phyloP scores from a whole-genome alignment of 2,888 invertebrate species.

The Pristionchus entomophagus region DNA sequence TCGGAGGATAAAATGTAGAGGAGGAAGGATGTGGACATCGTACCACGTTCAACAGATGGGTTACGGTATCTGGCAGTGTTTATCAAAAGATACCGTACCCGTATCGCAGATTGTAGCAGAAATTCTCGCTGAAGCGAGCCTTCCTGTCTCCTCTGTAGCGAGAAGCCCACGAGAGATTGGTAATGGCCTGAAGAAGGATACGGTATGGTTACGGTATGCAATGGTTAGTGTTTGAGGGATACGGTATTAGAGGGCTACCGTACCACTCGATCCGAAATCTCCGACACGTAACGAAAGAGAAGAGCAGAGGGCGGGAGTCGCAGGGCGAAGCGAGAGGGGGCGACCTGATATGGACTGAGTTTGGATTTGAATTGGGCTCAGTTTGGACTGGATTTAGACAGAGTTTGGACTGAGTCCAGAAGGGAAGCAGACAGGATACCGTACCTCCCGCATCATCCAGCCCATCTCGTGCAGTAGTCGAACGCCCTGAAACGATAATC shows the following conservation, averaged over 20 bases:
- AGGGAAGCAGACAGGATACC: not conserved
- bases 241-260: not conserved
- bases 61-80: no score
- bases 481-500: not conserved
- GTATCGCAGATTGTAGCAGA: not conserved
- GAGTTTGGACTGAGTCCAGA: not conserved
- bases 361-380: no score
- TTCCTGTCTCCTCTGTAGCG: constrained; percentile 7
- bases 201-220: no score
- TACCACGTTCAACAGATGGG: no score
- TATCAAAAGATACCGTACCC: not conserved
- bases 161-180: not conserved
- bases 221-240: no score
- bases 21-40: no score
- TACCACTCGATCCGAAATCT: constrained; percentile 40
- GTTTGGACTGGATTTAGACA: not conserved
- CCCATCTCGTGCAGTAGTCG: constrained; percentile 39
- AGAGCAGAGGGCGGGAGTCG: not conserved
- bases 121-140: not conserved
- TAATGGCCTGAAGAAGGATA: not conserved
- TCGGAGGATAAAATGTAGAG: no score
- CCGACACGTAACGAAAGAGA: not conserved
- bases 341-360: no score
- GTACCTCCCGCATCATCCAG: constrained; percentile 41
- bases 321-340: not conserved